Evolutionary conservation across 2,797 vertebrate species (phyloP).

Genomic region (Kryptopterus vitreolus): DNA sequence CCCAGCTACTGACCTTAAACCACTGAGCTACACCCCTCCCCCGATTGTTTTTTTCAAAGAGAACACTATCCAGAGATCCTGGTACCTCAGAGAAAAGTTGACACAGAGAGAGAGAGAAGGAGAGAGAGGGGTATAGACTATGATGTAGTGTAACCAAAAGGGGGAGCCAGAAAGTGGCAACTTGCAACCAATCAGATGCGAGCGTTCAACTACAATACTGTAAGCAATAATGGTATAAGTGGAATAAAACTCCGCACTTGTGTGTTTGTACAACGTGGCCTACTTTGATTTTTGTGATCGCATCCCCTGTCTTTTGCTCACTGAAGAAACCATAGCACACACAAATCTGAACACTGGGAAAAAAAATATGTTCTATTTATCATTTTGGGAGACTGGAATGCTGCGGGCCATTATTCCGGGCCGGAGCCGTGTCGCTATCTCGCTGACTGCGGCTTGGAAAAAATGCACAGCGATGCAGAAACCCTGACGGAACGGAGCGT

Average conservation of each 20-base stretch:
- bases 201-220: background rate
- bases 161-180: too few species aligned
- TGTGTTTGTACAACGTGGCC: background rate
- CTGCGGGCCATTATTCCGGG: background rate
- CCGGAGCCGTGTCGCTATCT: background rate
- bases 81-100: too few species aligned
- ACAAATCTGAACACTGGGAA: background rate
- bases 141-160: too few species aligned
- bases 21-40: too few species aligned
- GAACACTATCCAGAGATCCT: too few species aligned
- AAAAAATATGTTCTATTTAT: constrained; percentile 1
- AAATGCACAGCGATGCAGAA: constrained; percentile 10
- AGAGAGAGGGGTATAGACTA: too few species aligned
- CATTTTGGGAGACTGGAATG: background rate
- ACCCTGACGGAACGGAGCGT: background rate
- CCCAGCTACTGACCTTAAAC: too few species aligned
- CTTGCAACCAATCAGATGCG: background rate
- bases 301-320: background rate
- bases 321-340: background rate
- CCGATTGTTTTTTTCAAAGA: too few species aligned
- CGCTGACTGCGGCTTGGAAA: background rate
- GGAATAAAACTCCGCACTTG: background rate
- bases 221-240: too few species aligned
- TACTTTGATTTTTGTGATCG: background rate
- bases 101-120: too few species aligned